Conservation (phyloP, 2,888 invertebrate species). For the Dione vanillae region DNA sequence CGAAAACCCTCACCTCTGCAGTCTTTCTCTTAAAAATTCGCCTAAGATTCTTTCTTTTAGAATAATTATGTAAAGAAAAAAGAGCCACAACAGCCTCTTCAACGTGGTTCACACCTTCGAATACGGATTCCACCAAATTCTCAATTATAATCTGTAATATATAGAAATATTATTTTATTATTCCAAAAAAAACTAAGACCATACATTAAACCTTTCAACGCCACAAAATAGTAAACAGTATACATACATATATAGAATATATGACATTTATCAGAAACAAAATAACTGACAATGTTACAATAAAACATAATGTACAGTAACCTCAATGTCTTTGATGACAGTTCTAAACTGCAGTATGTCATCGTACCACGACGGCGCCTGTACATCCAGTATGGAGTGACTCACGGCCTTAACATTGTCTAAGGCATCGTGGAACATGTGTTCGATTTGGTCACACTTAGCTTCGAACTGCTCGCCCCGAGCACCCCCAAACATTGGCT, state of each 20-base stretch:
- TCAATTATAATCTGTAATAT: slow-evolving; percentile 88
- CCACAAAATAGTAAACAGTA: too few species aligned
- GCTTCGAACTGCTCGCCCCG: slow-evolving; percentile 87
- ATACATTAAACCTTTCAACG: too few species aligned
- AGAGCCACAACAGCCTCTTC: slow-evolving; percentile 92
- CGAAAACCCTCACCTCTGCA: slow-evolving; percentile 74
- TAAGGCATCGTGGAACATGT: slow-evolving; percentile 88
- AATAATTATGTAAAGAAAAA: slow-evolving; percentile 90
- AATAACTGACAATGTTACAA: background rate
- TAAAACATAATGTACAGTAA: slow-evolving; percentile 43
- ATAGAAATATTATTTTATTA: too few species aligned
- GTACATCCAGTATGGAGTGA: slow-evolving; percentile 89
- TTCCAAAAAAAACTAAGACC: too few species aligned
- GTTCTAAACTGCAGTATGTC: slow-evolving; percentile 86
- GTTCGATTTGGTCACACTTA: slow-evolving; percentile 88
- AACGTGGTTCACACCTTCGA: slow-evolving; percentile 90
- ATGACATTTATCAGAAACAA: too few species aligned
- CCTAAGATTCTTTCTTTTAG: slow-evolving; percentile 88
- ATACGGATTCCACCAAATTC: slow-evolving; percentile 91
- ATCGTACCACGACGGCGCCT: slow-evolving; percentile 92
- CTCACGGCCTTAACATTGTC: slow-evolving; percentile 85
- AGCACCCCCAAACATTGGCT: slow-evolving; percentile 91
- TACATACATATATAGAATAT: too few species aligned
- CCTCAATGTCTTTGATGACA: slow-evolving; percentile 86
- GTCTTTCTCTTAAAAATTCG: slow-evolving; percentile 88